Conservation (phyloP, 2,797 vertebrate species). For the Myripristis murdjan region DNA sequence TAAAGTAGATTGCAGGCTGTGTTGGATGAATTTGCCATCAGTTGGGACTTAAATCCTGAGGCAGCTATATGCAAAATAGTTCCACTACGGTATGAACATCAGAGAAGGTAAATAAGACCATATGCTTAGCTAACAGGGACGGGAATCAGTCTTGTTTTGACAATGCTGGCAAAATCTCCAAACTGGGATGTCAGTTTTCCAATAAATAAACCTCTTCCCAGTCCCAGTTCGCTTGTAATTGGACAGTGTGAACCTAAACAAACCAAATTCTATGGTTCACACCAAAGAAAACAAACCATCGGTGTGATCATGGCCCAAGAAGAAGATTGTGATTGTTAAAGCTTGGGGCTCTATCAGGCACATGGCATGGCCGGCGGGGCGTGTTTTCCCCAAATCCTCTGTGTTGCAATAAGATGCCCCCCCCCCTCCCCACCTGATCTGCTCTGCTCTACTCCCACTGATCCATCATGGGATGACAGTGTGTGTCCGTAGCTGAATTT, state of each 20-base stretch:
- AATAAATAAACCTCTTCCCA: too few species aligned
- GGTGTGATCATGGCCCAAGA: conserved; percentile 16
- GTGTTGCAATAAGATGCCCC: conserved; percentile 69
- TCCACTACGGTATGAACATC: neutral
- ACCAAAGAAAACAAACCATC: conserved; percentile 38
- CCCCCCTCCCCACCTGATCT: conserved; percentile 51
- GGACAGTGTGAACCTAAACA: neutral
- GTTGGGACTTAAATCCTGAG: too few species aligned
- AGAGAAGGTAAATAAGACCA: too few species aligned
- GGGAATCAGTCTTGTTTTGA: too few species aligned
- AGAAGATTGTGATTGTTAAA: conserved; percentile 40
- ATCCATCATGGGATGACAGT: conserved; percentile 87
- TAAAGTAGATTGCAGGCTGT: too few species aligned
- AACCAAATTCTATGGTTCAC: conserved; percentile 11
- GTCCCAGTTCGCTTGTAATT: too few species aligned
- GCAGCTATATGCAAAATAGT: neutral
- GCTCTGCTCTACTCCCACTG: conserved; percentile 55
- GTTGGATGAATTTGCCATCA: too few species aligned
- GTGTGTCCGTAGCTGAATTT: conserved; percentile 84
- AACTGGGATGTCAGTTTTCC: neutral
- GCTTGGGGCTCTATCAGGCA: conserved; percentile 42
- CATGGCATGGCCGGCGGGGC: conserved; percentile 50
- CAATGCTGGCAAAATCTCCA: too few species aligned
- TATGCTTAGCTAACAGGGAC: too few species aligned
- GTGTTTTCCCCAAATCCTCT: conserved; percentile 66